Conservation (phyloP, 2,888 invertebrate species). For the Spodoptera exigua region DNA sequence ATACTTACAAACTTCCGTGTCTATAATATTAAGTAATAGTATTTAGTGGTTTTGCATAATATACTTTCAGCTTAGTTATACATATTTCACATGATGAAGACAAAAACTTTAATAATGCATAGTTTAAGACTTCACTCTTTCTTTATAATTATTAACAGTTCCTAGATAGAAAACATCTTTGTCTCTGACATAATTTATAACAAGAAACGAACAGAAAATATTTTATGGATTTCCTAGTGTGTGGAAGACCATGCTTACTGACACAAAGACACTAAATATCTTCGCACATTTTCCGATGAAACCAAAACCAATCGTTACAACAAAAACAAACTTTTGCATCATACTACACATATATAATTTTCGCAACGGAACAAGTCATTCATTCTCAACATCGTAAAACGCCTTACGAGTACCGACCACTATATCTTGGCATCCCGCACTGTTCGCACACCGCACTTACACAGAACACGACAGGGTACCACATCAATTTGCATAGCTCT, state of each 20-base stretch:
- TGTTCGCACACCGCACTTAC: constrained; percentile 39
- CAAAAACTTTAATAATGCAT: too few species aligned
- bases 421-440: constrained; percentile 51
- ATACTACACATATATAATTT: constrained; percentile 62
- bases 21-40: too few species aligned
- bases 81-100: too few species aligned
- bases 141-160: too few species aligned
- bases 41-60: too few species aligned
- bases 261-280: background rate
- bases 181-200: too few species aligned
- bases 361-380: constrained; percentile 68
- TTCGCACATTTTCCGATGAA: constrained; percentile 13
- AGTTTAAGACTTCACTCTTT: too few species aligned
- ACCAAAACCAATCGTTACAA: constrained; percentile 28
- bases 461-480: constrained; percentile 30
- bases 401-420: constrained; percentile 59
- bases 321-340: constrained; percentile 59
- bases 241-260: background rate
- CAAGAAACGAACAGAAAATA: too few species aligned
- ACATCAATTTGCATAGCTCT: constrained; percentile 56
- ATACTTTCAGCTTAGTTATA: too few species aligned
- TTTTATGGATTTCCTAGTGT: background rate
- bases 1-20: too few species aligned
- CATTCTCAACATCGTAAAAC: constrained; percentile 66
- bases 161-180: too few species aligned